Percentiles rank a stretch among this genome's conserved stretches.
Evolutionary conservation across 2,797 vertebrate species (phyloP).

Genomic region (Anolis apletophallus): DNA sequence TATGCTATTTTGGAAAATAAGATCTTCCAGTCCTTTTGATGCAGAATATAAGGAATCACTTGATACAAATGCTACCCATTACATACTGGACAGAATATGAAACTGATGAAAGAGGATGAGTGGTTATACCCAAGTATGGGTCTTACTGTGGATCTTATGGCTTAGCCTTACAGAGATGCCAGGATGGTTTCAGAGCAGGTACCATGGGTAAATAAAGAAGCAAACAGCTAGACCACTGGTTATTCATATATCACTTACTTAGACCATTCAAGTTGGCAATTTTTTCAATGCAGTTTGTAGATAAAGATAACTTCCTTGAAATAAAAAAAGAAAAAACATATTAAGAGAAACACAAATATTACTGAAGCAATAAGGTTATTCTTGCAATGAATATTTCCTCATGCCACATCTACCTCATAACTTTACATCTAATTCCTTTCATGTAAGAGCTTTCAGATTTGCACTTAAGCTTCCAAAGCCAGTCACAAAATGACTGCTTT

Average conservation of each 20-base stretch:
- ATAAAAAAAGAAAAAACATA: slow-evolving; percentile 61
- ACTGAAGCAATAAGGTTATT: slow-evolving; percentile 40
- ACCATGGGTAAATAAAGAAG: slow-evolving; percentile 10
- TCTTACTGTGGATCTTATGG: no score
- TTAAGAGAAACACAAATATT: slow-evolving; percentile 54
- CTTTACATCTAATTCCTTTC: background rate
- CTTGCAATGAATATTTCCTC: background rate
- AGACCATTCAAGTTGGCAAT: slow-evolving; percentile 93
- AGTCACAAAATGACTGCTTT: background rate
- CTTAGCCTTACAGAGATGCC: background rate
- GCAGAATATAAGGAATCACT: background rate
- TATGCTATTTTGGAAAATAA: background rate
- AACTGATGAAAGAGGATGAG: background rate
- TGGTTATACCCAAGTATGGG: background rate
- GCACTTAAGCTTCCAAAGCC: background rate
- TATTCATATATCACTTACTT: slow-evolving; percentile 85
- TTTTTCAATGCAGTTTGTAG: slow-evolving; percentile 98
- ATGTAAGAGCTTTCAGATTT: background rate
- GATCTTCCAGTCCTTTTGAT: background rate
- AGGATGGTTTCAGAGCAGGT: background rate
- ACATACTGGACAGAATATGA: background rate
- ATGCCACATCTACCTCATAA: slow-evolving; percentile 18
- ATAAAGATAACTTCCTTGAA: slow-evolving; percentile 92
- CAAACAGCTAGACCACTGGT: slow-evolving; percentile 50
- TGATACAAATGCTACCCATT: background rate